Percentiles rank a stretch among this genome's conserved stretches.
These are phyloP conservation scores for Planococcus citri DNA, from an alignment of 1,140 invertebrate species.

Conservation along the genomic window DNA sequence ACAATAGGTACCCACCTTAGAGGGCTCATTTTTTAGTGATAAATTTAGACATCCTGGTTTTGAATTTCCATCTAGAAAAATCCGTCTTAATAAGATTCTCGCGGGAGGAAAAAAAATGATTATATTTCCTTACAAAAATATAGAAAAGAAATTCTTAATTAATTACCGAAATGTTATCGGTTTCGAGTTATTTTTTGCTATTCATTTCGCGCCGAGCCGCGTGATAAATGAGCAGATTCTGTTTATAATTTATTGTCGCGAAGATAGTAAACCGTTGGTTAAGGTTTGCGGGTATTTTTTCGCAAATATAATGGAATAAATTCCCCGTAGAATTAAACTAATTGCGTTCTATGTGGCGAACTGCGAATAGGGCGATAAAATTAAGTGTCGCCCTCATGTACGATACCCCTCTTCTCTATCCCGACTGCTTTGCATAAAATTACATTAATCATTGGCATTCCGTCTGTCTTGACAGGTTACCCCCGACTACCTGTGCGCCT, in stretches of 20 bases:
- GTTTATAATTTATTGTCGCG: conserved; percentile 17
- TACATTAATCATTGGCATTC: conserved; percentile 20
- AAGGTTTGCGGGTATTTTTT: conserved; percentile 14
- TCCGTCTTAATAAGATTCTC: too few relatives aligned
- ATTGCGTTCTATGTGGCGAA: conserved; percentile 19
- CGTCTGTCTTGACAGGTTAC: conserved; percentile 17
- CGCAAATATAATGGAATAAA: conserved; percentile 17
- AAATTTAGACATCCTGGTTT: too few relatives aligned
- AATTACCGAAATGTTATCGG: conserved; percentile 15
- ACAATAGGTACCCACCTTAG: too few relatives aligned
- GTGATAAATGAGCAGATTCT: conserved; percentile 16
- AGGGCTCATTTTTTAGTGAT: too few relatives aligned
- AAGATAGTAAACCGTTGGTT: conserved; percentile 15
- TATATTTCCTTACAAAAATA: too few relatives aligned
- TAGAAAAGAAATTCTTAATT: conserved; percentile 2
- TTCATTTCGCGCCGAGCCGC: not conserved
- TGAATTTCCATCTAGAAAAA: too few relatives aligned
- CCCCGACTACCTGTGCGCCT: not conserved
- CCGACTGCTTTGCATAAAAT: conserved; percentile 13
- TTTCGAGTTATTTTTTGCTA: not conserved
- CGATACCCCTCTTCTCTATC: not conserved
- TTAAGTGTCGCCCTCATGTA: conserved; percentile 17
- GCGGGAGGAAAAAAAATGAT: too few relatives aligned
- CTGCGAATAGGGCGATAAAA: conserved; percentile 19
- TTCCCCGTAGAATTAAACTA: conserved; percentile 19